Conservation (phyloP, 2,113 vertebrate genomes). For the Balaeniceps rex region DNA sequence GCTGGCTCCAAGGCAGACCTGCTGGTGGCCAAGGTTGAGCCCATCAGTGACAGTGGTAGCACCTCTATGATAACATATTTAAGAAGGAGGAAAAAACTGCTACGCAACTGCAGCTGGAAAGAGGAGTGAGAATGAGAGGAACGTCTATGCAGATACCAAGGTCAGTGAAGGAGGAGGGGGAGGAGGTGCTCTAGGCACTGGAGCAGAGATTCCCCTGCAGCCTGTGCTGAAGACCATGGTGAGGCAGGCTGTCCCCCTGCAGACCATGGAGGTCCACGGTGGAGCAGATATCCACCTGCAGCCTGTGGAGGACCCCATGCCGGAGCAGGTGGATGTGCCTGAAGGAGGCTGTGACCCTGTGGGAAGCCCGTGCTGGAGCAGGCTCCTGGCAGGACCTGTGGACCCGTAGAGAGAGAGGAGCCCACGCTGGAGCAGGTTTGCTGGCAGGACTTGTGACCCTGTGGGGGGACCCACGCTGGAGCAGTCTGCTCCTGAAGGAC, state of each 20-base stretch:
- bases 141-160: not conserved
- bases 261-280: not conserved
- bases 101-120: not conserved
- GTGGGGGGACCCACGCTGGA: not conserved
- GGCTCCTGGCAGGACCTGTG: no score
- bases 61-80: not conserved
- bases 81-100: not conserved
- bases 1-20: rapidly evolving
- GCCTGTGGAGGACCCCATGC: not conserved
- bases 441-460: not conserved
- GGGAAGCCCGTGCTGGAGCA: rapidly evolving
- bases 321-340: not conserved
- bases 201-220: not conserved
- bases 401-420: no score
- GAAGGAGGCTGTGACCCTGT: not conserved
- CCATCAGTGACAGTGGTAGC: rapidly evolving
- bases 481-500: no score
- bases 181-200: rapidly evolving
- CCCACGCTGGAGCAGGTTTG: no score
- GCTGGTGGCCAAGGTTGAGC: rapidly evolving
- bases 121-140: not conserved
- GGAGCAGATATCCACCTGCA: not conserved
- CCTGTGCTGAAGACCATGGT: no score
- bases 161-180: not conserved
- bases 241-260: no score